These are phyloP conservation scores for Drosophila formosana DNA, from an alignment of 2,888 invertebrate species.

Conservation along the genomic window DNA sequence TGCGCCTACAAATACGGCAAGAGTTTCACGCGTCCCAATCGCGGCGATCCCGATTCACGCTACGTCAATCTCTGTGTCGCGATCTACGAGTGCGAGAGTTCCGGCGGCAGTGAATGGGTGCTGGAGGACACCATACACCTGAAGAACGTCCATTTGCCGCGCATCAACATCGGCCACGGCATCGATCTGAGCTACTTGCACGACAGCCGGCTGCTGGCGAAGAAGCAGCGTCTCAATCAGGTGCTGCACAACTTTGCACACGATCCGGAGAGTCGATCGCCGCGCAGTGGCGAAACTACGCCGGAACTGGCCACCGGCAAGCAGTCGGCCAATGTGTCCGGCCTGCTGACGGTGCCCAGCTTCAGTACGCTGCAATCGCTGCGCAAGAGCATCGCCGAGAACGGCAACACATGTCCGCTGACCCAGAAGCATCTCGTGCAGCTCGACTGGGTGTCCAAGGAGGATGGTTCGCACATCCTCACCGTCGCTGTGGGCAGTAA, in stretches of 20 bases:
- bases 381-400: slow-evolving; percentile 94
- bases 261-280: slow-evolving; percentile 88
- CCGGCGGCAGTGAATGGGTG: slow-evolving; percentile 97
- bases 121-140: slow-evolving; percentile 97
- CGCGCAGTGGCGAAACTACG: slow-evolving; percentile 86
- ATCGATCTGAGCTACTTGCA: slow-evolving; percentile 93
- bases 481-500: slow-evolving; percentile 98
- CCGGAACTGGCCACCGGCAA: slow-evolving; percentile 82
- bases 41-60: slow-evolving; percentile 91
- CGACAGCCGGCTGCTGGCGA: slow-evolving; percentile 92
- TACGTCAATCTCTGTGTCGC: slow-evolving; percentile 97
- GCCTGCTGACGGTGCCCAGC: slow-evolving; percentile 93
- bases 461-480: slow-evolving; percentile 98
- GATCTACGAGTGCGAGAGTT: slow-evolving; percentile 99
- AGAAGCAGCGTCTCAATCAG: slow-evolving; percentile 93
- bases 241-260: slow-evolving; percentile 93
- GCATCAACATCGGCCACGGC: slow-evolving; percentile 92
- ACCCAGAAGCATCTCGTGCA: slow-evolving; percentile 97
- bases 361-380: slow-evolving; percentile 95
- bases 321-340: slow-evolving; percentile 66
- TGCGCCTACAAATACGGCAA: slow-evolving; percentile 98
- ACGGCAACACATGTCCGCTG: slow-evolving; percentile 95
- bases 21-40: slow-evolving; percentile 93
- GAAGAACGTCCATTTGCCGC: slow-evolving; percentile 94
- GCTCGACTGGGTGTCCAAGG: slow-evolving; percentile 99